Conservation (phyloP, 2,797 vertebrate species). For the Aulostomus chinensis region DNA sequence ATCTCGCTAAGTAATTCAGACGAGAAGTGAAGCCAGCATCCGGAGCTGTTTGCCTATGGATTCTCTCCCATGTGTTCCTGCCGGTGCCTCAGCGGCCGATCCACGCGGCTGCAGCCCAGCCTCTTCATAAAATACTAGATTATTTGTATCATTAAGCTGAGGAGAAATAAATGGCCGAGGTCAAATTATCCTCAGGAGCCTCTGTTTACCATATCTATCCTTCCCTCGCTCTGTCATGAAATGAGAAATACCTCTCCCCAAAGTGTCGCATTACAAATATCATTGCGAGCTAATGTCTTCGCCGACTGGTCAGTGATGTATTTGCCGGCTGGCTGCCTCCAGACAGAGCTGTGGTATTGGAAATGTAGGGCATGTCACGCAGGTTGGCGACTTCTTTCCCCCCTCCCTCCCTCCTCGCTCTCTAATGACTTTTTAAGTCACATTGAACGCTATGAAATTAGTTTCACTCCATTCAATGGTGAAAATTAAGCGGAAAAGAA, state of each 20-base stretch:
- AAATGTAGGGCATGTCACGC: conserved; percentile 58
- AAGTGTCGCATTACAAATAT: conserved; percentile 58
- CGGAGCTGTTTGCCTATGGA: conserved; percentile 1
- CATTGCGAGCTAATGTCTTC: conserved; percentile 53
- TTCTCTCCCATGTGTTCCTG: too few species aligned
- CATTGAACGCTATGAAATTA: conserved; percentile 47
- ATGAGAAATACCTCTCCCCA: conserved; percentile 58
- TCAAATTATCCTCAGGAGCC: conserved; percentile 61
- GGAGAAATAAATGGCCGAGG: conserved; percentile 52
- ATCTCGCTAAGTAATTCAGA: conserved; percentile 10
- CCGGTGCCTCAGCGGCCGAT: conserved; percentile 1
- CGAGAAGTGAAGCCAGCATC: conserved; percentile 19
- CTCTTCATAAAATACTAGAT: conserved; percentile 27
- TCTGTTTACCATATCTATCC: conserved; percentile 57
- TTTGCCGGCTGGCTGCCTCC: conserved; percentile 50
- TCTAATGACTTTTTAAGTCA: conserved; percentile 58
- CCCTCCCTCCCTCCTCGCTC: not conserved
- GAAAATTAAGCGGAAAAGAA: conserved; percentile 33
- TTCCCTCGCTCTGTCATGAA: conserved; percentile 20
- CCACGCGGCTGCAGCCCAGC: too few species aligned
- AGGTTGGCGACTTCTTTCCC: conserved; percentile 6
- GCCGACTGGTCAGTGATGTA: conserved; percentile 50
- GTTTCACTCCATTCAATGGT: conserved; percentile 21
- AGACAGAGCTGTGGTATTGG: conserved; percentile 24
- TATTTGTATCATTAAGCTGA: conserved; percentile 46